phyloP scores from a whole-genome alignment of 2,888 invertebrate species.

The Tiphia femorata region DNA sequence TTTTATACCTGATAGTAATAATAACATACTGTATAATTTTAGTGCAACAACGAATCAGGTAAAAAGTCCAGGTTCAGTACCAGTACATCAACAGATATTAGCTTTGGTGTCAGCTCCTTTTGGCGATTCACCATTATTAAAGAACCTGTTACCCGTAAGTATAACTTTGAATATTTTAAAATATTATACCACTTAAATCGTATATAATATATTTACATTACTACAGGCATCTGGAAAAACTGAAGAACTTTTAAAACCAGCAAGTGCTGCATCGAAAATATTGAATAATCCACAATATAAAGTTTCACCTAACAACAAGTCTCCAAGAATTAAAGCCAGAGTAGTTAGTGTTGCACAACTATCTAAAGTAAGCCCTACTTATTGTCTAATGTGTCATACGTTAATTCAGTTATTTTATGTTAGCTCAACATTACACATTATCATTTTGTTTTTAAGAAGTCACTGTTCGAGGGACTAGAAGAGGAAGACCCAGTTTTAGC shows the following conservation, averaged over 20 bases:
- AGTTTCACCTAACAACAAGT: constrained; percentile 72
- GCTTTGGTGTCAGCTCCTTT: constrained; percentile 86
- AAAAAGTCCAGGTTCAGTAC: constrained; percentile 62
- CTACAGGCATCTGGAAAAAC: constrained; percentile 72
- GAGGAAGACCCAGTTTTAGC: constrained; percentile 80
- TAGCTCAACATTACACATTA: no score
- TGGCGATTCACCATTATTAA: constrained; percentile 88
- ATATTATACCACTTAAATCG: neutral
- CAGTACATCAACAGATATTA: constrained; percentile 80
- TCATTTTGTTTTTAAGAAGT: constrained; percentile 72
- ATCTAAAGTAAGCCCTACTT: constrained; percentile 61
- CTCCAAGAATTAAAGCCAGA: constrained; percentile 74
- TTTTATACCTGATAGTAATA: constrained; percentile 1
- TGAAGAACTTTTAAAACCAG: constrained; percentile 79
- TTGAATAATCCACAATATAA: constrained; percentile 74
- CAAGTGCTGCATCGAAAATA: constrained; percentile 79
- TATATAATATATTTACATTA: constrained; percentile 15
- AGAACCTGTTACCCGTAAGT: constrained; percentile 74
- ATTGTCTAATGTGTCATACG: neutral
- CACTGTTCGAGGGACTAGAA: constrained; percentile 88
- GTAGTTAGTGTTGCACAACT: constrained; percentile 60
- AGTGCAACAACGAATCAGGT: constrained; percentile 57
- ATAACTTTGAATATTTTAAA: neutral
- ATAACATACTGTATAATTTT: constrained; percentile 20
- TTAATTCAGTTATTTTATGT: neutral